These are phyloP conservation scores for Rhyacophila evoluta DNA, from an alignment of 2,888 invertebrate species.

Conservation along the genomic window DNA sequence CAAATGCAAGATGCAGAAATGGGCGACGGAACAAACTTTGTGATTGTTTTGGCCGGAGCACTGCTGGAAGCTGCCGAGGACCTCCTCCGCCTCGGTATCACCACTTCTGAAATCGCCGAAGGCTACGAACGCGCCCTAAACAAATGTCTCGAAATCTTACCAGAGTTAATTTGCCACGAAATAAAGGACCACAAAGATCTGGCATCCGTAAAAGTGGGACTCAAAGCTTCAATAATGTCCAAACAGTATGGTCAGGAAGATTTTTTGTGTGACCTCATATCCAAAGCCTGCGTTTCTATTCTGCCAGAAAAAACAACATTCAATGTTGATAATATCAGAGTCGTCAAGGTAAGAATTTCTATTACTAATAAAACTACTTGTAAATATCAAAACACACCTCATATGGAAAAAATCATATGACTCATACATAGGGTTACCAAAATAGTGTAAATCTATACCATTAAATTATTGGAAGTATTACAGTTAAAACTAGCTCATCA, in stretches of 20 bases:
- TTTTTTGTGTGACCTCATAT: slow-evolving; percentile 86
- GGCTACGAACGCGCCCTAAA: slow-evolving; percentile 93
- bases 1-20: slow-evolving; percentile 99
- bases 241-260: slow-evolving; percentile 99
- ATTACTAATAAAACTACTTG: too few relatives aligned
- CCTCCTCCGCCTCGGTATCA: slow-evolving; percentile 92
- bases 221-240: slow-evolving; percentile 91
- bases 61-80: slow-evolving; percentile 93
- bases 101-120: slow-evolving; percentile 95
- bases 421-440: too few relatives aligned
- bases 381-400: too few relatives aligned
- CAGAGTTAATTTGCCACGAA: slow-evolving; percentile 81
- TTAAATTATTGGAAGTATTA: too few relatives aligned
- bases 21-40: slow-evolving; percentile 99
- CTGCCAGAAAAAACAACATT: slow-evolving; percentile 89
- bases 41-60: slow-evolving; percentile 93
- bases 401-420: too few relatives aligned
- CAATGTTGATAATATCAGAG: slow-evolving; percentile 97
- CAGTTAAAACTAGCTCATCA: too few relatives aligned
- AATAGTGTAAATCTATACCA: too few relatives aligned
- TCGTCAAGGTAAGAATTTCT: slow-evolving; percentile 79
- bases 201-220: slow-evolving; percentile 78
- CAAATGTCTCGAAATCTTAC: slow-evolving; percentile 91
- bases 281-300: slow-evolving; percentile 90
- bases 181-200: slow-evolving; percentile 78